Evolutionary conservation across 2,888 invertebrate species (phyloP).

Genomic region (Elegia similella): DNA sequence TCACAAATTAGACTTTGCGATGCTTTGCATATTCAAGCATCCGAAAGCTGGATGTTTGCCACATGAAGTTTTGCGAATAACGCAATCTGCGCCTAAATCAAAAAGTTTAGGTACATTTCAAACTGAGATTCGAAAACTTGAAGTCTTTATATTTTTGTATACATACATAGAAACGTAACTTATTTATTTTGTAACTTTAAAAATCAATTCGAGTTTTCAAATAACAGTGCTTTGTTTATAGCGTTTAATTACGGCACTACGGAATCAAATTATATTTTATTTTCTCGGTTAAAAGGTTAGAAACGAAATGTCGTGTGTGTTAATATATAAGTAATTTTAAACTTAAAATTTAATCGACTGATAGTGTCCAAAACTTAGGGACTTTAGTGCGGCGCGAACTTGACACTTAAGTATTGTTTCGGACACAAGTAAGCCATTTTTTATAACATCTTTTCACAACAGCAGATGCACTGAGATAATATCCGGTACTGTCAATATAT

Average conservation of each 20-base stretch:
- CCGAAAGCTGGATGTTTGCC: not conserved
- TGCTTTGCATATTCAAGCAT: no score
- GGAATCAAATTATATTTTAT: not conserved
- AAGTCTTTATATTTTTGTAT: slow-evolving; percentile 15
- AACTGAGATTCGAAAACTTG: slow-evolving; percentile 27
- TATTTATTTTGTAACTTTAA: slow-evolving; percentile 3
- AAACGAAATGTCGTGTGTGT: not conserved
- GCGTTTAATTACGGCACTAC: slow-evolving; percentile 7
- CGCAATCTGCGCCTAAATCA: not conserved
- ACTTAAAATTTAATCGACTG: slow-evolving; percentile 21
- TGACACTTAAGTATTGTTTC: not conserved
- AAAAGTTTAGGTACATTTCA: slow-evolving; percentile 17
- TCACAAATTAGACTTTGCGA: no score
- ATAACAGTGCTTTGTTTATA: slow-evolving; percentile 16
- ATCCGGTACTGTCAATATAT: no score
- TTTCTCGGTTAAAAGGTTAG: not conserved
- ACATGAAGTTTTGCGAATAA: not conserved
- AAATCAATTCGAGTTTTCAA: slow-evolving; percentile 18
- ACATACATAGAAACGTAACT: not conserved
- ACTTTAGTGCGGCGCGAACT: slow-evolving; percentile 2
- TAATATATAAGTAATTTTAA: slow-evolving; percentile 12
- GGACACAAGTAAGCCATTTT: no score
- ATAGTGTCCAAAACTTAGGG: slow-evolving; percentile 15
- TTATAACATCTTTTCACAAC: no score
- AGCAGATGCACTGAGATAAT: no score